Base-by-base conservation (phyloP, 2,888 invertebrate genomes). In the Choreutis nemorana region DNA sequence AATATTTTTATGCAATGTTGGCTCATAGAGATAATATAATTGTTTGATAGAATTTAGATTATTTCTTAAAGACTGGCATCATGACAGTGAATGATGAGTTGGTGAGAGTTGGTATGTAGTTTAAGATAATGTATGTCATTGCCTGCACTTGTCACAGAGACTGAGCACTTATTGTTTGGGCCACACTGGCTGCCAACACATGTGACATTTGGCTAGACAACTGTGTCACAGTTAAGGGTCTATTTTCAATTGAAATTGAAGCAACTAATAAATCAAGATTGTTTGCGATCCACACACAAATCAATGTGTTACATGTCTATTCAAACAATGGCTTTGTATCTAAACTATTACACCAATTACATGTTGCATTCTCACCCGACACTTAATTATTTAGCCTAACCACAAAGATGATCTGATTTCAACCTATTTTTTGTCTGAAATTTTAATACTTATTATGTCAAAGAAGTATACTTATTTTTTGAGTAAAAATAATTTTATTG, bases 151-250 rank as follows among this genome's bases (percentile, higher is more conserved):
- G 61, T 67, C 54, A 62, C 60, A 53, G 49, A 24, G 39, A 14
- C 36, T 54, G 57, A 45, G 50, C 61, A 56, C 48, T 40, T 46
- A 58, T 64, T 65, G 66, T 66, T 40, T 40, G 56, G 41, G 49
- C 40, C 37, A 50, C 48, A 44, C 52, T 48, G 36, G 50, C 50
- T 67, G 68, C 64, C 64, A 65, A 63, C 53, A 37, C 23, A 15
- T 41, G 55, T 52, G 48, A 53, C 60, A 63, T 57, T 63, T 65
- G 63, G 65, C 63, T 61, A 55, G 59, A 57, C 55, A 61, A 58
- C 40, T 53, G 51, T 61, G 62, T 61, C 64, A 55, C 52, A 49
- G 46, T 55, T 50, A 47, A 41, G 42, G 41, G 44, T 49, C 37
- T 41, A 43, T 40, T 41, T 40, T 38, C 32, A 38, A 28, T n/a